These are phyloP conservation scores for Agraylea sexmaculata DNA, from an alignment of 1,140 invertebrate species.

Conservation along the genomic window DNA sequence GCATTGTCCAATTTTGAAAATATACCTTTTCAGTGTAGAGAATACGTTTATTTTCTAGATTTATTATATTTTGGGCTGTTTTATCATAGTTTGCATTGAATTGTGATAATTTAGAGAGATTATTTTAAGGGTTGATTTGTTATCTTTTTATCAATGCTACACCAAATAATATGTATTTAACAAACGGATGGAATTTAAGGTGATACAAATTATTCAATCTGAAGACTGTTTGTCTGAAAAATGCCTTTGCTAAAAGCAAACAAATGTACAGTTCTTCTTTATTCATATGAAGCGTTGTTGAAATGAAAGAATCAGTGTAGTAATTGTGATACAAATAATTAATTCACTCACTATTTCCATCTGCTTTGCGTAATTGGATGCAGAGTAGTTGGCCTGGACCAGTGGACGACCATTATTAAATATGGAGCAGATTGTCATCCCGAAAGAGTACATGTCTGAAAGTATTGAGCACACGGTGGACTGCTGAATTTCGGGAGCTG, in stretches of 20 bases:
- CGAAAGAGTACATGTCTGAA: slow-evolving; percentile 92
- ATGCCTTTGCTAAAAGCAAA: no score
- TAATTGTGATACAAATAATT: not conserved
- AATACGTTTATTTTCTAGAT: no score
- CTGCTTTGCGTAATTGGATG: slow-evolving; percentile 78
- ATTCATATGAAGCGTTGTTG: not conserved
- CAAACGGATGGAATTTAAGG: not conserved
- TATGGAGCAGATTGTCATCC: slow-evolving; percentile 82
- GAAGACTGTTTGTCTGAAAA: not conserved
- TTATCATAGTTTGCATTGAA: no score
- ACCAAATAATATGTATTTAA: not conserved
- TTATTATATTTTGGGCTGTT: no score
- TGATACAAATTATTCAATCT: not conserved
- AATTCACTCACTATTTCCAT: slow-evolving; percentile 68
- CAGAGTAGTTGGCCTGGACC: slow-evolving; percentile 80
- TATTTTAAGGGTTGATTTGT: no score
- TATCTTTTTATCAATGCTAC: no score
- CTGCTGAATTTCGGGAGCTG: slow-evolving; percentile 82
- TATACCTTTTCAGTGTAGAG: no score
- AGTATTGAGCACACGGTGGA: slow-evolving; percentile 69
- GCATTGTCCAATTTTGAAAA: no score
- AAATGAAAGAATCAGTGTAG: not conserved
- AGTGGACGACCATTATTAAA: slow-evolving; percentile 81
- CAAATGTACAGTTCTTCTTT: no score
- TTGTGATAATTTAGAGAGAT: no score